Evolutionary conservation across 2,113 vertebrate species (phyloP).

Genomic region (Lucifuga dentata): DNA sequence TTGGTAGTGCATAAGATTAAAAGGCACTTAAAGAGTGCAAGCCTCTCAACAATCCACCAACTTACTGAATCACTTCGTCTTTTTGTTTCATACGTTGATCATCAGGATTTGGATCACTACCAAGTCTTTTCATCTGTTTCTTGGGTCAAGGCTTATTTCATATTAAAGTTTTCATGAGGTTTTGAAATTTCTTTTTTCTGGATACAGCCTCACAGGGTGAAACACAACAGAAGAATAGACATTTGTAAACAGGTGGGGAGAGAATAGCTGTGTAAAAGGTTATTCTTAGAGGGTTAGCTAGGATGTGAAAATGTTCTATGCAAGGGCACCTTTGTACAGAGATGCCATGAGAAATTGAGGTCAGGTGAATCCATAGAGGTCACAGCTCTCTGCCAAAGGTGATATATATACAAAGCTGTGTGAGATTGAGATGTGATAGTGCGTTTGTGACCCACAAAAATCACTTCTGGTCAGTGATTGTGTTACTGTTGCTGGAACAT

Average conservation of each 20-base stretch:
- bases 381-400: conserved; percentile 1
- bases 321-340: conserved; percentile 15
- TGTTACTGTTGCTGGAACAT: conserved; percentile 15
- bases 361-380: conserved; percentile 29
- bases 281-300: conserved; percentile 1
- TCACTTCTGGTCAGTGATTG: conserved; percentile 43
- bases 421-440: not conserved
- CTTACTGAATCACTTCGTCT: not conserved
- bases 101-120: not conserved
- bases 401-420: conserved; percentile 2
- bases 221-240: too few species aligned
- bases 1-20: not conserved
- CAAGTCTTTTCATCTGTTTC: not conserved
- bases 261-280: conserved; percentile 18
- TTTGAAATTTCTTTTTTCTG: too few species aligned
- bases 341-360: conserved; percentile 22
- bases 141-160: not conserved
- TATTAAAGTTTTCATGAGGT: not conserved
- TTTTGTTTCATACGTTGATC: conserved; percentile 1
- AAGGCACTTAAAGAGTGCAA: not conserved
- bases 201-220: not conserved
- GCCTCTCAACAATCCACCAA: not conserved
- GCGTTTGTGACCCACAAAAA: conserved; percentile 23
- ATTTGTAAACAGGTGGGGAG: not conserved
- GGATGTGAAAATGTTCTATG: conserved; percentile 14